Percentiles rank a stretch among this genome's conserved stretches.
Conservation (phyloP, 2,797 vertebrate genomes). For the Tragopan temminckii region DNA sequence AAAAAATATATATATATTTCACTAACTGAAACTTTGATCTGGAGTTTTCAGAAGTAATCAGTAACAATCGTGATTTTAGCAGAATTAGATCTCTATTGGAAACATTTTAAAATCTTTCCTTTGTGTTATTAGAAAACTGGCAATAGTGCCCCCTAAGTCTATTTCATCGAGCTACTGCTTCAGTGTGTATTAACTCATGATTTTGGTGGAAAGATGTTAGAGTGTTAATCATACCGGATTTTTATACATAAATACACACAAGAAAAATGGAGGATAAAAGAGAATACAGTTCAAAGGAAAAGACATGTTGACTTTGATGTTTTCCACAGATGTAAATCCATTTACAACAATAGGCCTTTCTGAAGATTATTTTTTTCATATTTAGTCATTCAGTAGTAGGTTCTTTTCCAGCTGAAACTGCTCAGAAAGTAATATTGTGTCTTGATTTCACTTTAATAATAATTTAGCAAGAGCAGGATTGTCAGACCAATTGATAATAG, state of each 20-base stretch:
- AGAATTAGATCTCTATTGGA: neutral
- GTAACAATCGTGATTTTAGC: neutral
- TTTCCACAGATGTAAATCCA: constrained; percentile 57
- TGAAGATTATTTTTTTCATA: neutral
- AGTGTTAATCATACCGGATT: constrained; percentile 18
- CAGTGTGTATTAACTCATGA: constrained; percentile 28
- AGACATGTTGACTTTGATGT: constrained; percentile 58
- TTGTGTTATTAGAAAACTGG: neutral
- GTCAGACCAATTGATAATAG: neutral
- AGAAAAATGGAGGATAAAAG: constrained; percentile 62
- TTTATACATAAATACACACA: constrained; percentile 26
- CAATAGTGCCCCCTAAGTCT: neutral
- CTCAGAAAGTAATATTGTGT: neutral
- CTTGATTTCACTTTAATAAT: neutral
- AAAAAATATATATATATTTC: neutral
- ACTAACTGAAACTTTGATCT: neutral
- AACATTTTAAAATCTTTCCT: neutral
- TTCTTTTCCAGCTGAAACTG: neutral
- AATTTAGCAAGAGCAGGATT: neutral
- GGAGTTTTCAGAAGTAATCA: neutral
- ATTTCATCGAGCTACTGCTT: neutral
- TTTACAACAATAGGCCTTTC: constrained; percentile 11
- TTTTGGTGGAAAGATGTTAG: constrained; percentile 1
- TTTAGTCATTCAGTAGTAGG: constrained; percentile 22
- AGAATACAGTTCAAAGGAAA: constrained; percentile 67